Conservation (phyloP, 2,797 vertebrate genomes). For the Neostethus bicornis region DNA sequence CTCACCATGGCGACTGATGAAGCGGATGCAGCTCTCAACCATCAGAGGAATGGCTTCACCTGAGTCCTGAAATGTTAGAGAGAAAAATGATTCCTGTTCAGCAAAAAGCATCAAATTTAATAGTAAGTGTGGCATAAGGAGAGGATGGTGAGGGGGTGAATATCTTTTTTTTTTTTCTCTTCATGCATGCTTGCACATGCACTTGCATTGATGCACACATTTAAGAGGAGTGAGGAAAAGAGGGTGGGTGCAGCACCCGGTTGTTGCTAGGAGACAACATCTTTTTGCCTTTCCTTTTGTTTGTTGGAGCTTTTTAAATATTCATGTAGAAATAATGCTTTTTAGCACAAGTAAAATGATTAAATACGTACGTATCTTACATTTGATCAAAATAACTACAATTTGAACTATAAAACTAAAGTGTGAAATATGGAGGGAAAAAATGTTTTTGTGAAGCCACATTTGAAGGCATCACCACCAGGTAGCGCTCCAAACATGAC, state of each 20-base stretch:
- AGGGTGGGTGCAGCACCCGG: conserved; percentile 54
- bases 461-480: conserved; percentile 45
- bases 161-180: conserved; percentile 21
- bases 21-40: conserved; percentile 97
- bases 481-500: conserved; percentile 58
- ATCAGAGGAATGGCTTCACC: conserved; percentile 94
- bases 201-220: conserved; percentile 48
- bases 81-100: conserved; percentile 18
- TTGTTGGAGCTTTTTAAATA: conserved; percentile 68
- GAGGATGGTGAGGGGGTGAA: conserved; percentile 1
- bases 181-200: conserved; percentile 34
- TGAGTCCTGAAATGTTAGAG: conserved; percentile 81
- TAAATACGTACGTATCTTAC: not conserved
- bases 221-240: conserved; percentile 34
- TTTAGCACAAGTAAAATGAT: not conserved
- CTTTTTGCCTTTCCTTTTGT: conserved; percentile 72
- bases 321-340: conserved; percentile 25
- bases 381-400: not conserved
- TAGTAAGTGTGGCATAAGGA: too few species aligned
- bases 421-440: conserved; percentile 6
- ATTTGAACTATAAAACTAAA: not conserved
- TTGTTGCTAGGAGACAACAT: conserved; percentile 83
- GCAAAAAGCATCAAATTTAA: conserved; percentile 7
- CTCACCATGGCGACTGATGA: conserved; percentile 96
- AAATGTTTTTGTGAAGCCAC: conserved; percentile 1